Evolutionary conservation across 1,140 invertebrate species (phyloP), one percentile per base, ranked within the genome.

Genomic region (Anadara kagoshimensis): DNA sequence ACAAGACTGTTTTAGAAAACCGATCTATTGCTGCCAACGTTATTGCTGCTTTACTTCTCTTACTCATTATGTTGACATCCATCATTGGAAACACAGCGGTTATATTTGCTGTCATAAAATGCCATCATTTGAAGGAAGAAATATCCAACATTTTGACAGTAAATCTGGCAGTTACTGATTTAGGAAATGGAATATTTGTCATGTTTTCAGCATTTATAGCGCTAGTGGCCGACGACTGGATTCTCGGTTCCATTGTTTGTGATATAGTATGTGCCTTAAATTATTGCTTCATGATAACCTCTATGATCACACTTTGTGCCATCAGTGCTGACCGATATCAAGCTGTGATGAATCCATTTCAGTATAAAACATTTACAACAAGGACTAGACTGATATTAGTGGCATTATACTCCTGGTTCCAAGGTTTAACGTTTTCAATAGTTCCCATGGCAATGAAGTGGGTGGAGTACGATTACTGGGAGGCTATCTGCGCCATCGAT

Each of bases 401-500:
- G 24, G 83, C 87, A 10, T 54, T 41, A 7, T 85, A 78, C 44
- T 68, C 83, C 0, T 88, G 87, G 87, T 56, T 87, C 5, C 84
- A 85, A 61, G 87, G 84, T 14, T 11, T 86, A 14, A 53, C 64
- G 45, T 85, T 88, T 65, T 82, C 81, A 0, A 20, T 82, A 16
- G 78, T 81, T 1, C 88, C 88, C 0, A 70, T 85, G 5, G 43
- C 81, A 11, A 56, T 76, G 12, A 41, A 77, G n/a, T 89, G 88
- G 87, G 72, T 89, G 1, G 62, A 80, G 20, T 90, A 86, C 74
- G 89, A 90, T 73, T 88, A 89, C 73, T 88, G 86, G 86, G 89
- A 90, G 69, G 81, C 74, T 10, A 81, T 85, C 0, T 90, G 89
- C 71, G 88, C 88, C 20, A 89, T 89, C 56, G 73, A 86, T 47